Percentiles rank a stretch among this genome's conserved stretches.
These are phyloP conservation scores for Ptyas mucosa DNA, from an alignment of 2,113 vertebrate genomes.

Conservation along the genomic window DNA sequence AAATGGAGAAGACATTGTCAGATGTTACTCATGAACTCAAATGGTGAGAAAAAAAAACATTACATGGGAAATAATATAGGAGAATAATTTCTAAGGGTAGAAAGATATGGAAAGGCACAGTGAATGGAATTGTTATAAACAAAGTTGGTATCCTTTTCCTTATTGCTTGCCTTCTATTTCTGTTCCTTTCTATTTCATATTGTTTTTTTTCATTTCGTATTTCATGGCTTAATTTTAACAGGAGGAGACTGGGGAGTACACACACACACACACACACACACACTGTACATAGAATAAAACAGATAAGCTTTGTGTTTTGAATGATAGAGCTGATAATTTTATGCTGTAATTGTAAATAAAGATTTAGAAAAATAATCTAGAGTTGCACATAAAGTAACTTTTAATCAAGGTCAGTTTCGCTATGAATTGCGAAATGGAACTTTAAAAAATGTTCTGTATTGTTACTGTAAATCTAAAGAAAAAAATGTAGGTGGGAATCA, in stretches of 20 bases:
- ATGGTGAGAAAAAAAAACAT: not conserved
- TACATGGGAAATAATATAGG: not conserved
- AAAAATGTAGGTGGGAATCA: conserved; percentile 79
- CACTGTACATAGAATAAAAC: no score
- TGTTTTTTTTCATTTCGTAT: not conserved
- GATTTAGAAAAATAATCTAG: conserved; percentile 14
- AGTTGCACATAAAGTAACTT: conserved; percentile 29
- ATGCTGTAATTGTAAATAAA: not conserved
- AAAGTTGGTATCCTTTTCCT: not conserved
- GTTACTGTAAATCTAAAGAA: conserved; percentile 81
- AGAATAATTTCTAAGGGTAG: not conserved
- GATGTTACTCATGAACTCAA: not conserved
- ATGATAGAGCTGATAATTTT: not conserved
- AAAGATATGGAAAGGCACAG: not conserved
- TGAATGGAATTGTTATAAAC: not conserved
- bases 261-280: no score
- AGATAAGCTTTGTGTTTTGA: not conserved
- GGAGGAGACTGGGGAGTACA: not conserved
- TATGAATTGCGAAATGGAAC: conserved; percentile 72
- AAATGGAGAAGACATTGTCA: not conserved
- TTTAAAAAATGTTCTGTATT: conserved; percentile 57
- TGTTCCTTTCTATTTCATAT: not conserved
- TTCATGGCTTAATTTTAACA: not conserved
- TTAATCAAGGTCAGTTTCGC: conserved; percentile 65
- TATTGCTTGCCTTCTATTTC: not conserved